Conservation (phyloP, 2,113 vertebrate species). For the Anthoscopus minutus region DNA sequence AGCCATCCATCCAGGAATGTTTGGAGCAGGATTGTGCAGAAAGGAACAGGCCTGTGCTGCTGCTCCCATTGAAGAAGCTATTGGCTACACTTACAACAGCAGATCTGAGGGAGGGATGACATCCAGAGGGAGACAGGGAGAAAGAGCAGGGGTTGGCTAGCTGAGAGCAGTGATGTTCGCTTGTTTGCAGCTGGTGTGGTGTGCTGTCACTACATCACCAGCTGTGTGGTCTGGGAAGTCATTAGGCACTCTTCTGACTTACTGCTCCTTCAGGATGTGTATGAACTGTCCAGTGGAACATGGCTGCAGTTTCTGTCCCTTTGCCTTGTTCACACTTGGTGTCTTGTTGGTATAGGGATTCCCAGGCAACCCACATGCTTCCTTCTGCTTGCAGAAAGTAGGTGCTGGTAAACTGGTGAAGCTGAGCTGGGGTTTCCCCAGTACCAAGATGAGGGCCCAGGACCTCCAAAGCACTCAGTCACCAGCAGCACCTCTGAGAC, state of each 20-base stretch:
- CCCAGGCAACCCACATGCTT: background rate
- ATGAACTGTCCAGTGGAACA: no score
- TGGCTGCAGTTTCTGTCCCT: background rate
- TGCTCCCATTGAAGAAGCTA: background rate
- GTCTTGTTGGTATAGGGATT: background rate
- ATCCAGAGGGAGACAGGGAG: background rate
- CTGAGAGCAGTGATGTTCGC: background rate
- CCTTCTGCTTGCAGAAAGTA: background rate
- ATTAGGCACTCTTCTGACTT: background rate
- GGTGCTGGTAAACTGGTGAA: background rate
- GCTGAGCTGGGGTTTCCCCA: background rate
- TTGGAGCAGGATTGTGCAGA: background rate
- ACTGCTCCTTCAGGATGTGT: fast-evolving
- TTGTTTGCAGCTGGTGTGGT: background rate
- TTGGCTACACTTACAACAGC: background rate
- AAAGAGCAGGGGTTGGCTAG: background rate
- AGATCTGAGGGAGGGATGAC: background rate
- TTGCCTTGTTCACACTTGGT: background rate
- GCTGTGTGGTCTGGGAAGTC: background rate
- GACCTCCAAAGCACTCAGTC: background rate
- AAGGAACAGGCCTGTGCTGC: background rate
- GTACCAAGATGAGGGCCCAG: background rate
- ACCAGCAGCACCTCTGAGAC: background rate
- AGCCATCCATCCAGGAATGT: background rate
- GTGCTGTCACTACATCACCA: background rate